Evolutionary conservation across 2,113 vertebrate species (phyloP).

Genomic region (Caranx melampygus): DNA sequence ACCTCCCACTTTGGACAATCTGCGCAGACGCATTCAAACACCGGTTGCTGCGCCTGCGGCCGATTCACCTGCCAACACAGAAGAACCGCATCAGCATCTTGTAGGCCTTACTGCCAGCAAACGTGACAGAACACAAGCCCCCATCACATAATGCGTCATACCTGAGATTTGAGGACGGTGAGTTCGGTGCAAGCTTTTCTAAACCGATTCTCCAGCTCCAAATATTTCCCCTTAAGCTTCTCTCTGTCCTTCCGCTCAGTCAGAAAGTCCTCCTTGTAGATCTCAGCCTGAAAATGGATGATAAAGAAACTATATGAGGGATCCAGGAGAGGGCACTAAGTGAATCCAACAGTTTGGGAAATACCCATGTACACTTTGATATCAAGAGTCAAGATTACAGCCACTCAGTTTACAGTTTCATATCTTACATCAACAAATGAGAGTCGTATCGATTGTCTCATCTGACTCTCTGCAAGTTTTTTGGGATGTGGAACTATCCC

Average conservation of each 20-base stretch:
- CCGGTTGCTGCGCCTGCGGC: background rate
- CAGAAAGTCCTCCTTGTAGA: conserved; percentile 78
- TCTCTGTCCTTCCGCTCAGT: conserved; percentile 75
- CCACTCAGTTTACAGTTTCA: too few relatives aligned
- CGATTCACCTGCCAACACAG: conserved; percentile 36
- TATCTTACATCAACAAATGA: background rate
- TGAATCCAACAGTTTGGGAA: background rate
- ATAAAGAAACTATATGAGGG: background rate
- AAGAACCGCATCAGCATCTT: background rate
- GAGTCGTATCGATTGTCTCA: background rate
- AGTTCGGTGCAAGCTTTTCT: conserved; percentile 71
- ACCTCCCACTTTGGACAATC: background rate
- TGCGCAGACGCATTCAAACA: conserved; percentile 16
- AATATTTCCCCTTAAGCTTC: conserved; percentile 63
- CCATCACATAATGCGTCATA: conserved; percentile 7
- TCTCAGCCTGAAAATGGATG: conserved; percentile 56
- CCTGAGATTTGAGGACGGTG: conserved; percentile 60
- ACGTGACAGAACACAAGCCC: background rate
- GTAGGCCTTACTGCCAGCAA: background rate
- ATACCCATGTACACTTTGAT: too few relatives aligned
- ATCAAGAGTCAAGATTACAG: too few relatives aligned
- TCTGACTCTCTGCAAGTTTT: background rate
- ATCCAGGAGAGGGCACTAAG: background rate
- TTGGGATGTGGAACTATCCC: background rate
- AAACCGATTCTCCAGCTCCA: conserved; percentile 66